phyloP scores from a whole-genome alignment of 2,797 vertebrate species.

The Anableps anableps region DNA sequence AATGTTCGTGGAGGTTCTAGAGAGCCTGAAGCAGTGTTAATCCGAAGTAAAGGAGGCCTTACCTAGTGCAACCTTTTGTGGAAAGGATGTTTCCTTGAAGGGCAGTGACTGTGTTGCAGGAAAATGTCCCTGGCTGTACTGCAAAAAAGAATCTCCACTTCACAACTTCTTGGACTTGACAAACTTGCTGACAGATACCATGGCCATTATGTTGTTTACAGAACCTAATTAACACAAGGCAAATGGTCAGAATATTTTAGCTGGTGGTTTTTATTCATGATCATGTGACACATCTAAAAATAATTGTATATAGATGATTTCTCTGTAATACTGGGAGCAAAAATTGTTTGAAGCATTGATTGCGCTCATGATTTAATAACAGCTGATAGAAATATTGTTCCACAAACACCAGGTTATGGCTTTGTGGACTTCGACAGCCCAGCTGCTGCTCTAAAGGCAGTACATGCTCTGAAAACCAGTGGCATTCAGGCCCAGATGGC shows the following conservation, averaged over 20 bases:
- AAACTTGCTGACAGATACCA: neutral
- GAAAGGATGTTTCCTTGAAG: neutral
- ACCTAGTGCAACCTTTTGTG: neutral
- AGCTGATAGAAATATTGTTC: constrained; percentile 48
- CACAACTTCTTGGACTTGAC: neutral
- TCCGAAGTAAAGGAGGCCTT: neutral
- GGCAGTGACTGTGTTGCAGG: neutral
- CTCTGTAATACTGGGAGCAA: neutral
- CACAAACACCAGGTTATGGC: constrained; percentile 89
- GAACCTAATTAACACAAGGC: no score
- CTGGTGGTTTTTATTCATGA: neutral
- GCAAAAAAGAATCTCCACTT: neutral
- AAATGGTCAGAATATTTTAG: neutral
- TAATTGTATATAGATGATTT: neutral
- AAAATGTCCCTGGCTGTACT: neutral
- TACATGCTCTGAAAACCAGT: constrained; percentile 94
- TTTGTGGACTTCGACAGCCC: constrained; percentile 99
- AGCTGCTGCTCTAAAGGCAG: constrained; percentile 95
- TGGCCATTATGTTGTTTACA: neutral
- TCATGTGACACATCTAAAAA: neutral
- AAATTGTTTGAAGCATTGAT: constrained; percentile 1
- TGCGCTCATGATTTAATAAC: constrained; percentile 10
- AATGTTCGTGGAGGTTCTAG: neutral
- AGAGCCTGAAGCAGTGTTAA: neutral
- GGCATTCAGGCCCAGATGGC: constrained; percentile 99